These are phyloP conservation scores for Tubiluchus corallicola DNA, from an alignment of 2,888 invertebrate genomes.

Conservation along the genomic window DNA sequence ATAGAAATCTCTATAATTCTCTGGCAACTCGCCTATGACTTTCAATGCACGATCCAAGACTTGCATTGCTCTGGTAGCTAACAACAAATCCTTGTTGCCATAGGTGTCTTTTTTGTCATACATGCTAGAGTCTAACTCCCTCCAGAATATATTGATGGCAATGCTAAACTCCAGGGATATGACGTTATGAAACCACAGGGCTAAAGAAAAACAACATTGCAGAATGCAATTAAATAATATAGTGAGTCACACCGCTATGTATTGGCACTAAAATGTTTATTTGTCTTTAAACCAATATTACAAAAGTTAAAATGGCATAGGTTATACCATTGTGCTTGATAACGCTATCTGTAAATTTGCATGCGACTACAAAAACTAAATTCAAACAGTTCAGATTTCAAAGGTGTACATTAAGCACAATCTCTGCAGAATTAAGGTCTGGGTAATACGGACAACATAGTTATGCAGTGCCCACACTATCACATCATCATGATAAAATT, in stretches of 20 bases:
- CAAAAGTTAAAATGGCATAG: neutral
- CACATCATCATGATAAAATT: too few species aligned
- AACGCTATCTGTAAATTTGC: too few species aligned
- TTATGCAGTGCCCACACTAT: too few species aligned
- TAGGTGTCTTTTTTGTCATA: constrained; percentile 37
- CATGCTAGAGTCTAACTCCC: constrained; percentile 24
- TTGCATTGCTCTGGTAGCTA: constrained; percentile 31
- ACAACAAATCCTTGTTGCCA: constrained; percentile 36
- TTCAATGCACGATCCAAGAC: constrained; percentile 32
- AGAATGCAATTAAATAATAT: too few species aligned
- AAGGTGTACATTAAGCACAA: too few species aligned
- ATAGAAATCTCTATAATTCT: constrained; percentile 34
- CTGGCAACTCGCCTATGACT: constrained; percentile 30
- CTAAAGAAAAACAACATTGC: constrained; percentile 24
- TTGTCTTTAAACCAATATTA: neutral
- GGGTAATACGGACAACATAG: too few species aligned
- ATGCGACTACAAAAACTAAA: too few species aligned
- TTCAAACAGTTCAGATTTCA: too few species aligned
- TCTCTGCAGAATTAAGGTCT: too few species aligned
- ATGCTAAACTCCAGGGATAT: constrained; percentile 33
- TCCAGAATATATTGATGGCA: constrained; percentile 38
- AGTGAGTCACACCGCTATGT: neutral
- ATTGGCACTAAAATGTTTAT: neutral
- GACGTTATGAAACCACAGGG: constrained; percentile 39
- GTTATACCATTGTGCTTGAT: too few species aligned